Evolutionary conservation across 2,113 vertebrate species (phyloP), one percentile per base, ranked within the genome.

Genomic region (Rhea americana): DNA sequence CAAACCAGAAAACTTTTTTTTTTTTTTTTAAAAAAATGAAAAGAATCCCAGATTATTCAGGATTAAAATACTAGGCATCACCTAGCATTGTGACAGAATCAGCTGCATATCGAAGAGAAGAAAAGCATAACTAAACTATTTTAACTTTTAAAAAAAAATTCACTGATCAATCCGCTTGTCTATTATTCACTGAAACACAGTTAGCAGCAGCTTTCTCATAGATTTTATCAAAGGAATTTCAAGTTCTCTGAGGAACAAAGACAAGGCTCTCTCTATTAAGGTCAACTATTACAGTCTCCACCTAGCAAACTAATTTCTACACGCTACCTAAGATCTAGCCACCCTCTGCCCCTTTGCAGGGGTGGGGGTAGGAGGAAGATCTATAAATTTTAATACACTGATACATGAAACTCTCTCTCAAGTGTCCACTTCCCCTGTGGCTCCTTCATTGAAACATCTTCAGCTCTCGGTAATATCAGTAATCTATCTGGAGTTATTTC

Each of bases 1-100:
- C 53, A 86, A 61, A 47, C 45, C 45, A 47, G 6, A 47, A 47
- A 18, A 47, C 45, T n/a, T 19, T 86, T 75, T 73, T 56, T 48
- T 77, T 3, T 59, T 72, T 91, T 65, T 85, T 82, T 26, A 90
- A 85, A n/a, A n/a, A n/a, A n/a, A 63, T 37, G 94, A 96, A 89
- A 65, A 45, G 37, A 95, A 94, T 35, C 48, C 11, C 37, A 61
- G 21, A 75, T 17, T 32, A 86, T 83, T 89, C 72, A 47, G 26
- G 86, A 71, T 51, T 83, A 62, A 76, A 62, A 67, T 1, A 75
- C 19, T 9, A 81, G 7, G 28, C 48, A 72, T 21, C 13, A 51
- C 37, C 82, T 78, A 43, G 22, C 66, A 56, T 3, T 14, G 28
- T 21, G n/a, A 37, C 18, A 71, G 28, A 85, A 72, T 39, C 22